phyloP scores from a whole-genome alignment of 2,113 vertebrate genomes.

The Nesoenas mayeri region DNA sequence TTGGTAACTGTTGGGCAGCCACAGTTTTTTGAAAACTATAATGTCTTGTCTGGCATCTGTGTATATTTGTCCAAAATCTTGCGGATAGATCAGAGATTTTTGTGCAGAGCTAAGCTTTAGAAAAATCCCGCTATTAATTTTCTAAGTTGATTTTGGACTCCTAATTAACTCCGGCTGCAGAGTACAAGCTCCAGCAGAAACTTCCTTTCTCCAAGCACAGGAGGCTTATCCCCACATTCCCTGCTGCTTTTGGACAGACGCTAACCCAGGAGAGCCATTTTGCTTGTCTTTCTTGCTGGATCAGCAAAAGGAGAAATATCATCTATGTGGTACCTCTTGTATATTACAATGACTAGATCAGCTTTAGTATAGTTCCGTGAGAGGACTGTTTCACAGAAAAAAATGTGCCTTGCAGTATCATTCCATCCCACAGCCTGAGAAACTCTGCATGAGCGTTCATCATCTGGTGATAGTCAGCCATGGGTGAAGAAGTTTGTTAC shows the following conservation, averaged over 20 bases:
- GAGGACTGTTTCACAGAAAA: background rate
- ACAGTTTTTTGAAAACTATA: background rate
- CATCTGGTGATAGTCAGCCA: background rate
- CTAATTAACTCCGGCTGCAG: slow-evolving; percentile 46
- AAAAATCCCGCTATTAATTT: slow-evolving; percentile 9
- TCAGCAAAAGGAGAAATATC: background rate
- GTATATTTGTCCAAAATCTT: background rate
- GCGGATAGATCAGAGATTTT: background rate
- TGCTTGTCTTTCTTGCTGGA: slow-evolving; percentile 25
- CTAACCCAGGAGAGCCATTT: slow-evolving; percentile 42
- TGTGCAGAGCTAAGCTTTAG: slow-evolving; percentile 23
- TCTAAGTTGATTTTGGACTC: slow-evolving; percentile 49
- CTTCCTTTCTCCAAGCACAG: slow-evolving; percentile 21
- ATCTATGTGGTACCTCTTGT: slow-evolving; percentile 3
- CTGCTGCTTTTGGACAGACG: slow-evolving; percentile 57
- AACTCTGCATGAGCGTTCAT: background rate
- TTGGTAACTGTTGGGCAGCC: background rate
- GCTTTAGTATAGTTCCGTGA: background rate
- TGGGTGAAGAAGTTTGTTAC: background rate
- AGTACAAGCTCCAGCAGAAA: background rate
- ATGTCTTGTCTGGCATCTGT: background rate
- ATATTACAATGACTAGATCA: slow-evolving; percentile 12
- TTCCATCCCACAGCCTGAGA: slow-evolving; percentile 17
- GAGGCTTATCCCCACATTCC: slow-evolving; percentile 51
- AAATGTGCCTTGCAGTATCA: background rate